phyloP scores from a whole-genome alignment of 92 coral and sea anemone species.

The Epizoanthus illoricatus region DNA sequence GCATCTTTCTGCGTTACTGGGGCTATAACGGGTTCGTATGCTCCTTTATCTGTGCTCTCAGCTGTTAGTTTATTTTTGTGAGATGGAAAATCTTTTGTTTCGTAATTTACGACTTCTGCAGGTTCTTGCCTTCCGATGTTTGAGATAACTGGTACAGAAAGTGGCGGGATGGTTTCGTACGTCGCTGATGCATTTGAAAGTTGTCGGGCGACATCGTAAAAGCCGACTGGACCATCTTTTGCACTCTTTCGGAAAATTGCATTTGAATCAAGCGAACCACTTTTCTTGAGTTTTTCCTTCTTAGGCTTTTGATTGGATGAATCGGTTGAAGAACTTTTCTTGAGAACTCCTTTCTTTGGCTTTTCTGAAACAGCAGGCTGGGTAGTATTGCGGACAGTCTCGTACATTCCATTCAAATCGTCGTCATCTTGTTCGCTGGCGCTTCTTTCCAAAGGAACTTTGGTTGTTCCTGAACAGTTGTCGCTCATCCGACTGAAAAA shows the following conservation, averaged over 20 bases:
- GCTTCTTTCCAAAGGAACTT: conserved; percentile 1
- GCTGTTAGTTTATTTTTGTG: neutral
- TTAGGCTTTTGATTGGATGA: conserved; percentile 9
- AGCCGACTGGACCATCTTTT: conserved; percentile 10
- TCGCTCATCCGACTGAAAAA: neutral
- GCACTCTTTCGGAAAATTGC: neutral
- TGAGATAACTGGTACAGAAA: neutral
- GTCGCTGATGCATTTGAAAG: conserved; percentile 4
- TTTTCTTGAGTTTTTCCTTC: conserved; percentile 15
- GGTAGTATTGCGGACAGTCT: neutral
- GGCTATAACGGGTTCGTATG: neutral
- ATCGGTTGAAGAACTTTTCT: conserved; percentile 19
- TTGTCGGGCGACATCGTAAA: conserved; percentile 26
- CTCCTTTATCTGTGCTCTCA: neutral
- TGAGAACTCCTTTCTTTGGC: neutral
- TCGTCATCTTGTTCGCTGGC: conserved; percentile 13
- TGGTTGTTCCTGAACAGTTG: neutral
- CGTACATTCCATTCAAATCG: conserved; percentile 17
- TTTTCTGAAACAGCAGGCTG: neutral
- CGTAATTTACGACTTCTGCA: neutral
- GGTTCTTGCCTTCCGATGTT: neutral
- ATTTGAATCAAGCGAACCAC: neutral
- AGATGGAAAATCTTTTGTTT: conserved; percentile 1
- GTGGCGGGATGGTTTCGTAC: conserved; percentile 7
- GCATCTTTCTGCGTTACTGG: neutral